Base-by-base conservation (phyloP, 1,140 invertebrate genomes). In the Pristionchus pacificus region DNA sequence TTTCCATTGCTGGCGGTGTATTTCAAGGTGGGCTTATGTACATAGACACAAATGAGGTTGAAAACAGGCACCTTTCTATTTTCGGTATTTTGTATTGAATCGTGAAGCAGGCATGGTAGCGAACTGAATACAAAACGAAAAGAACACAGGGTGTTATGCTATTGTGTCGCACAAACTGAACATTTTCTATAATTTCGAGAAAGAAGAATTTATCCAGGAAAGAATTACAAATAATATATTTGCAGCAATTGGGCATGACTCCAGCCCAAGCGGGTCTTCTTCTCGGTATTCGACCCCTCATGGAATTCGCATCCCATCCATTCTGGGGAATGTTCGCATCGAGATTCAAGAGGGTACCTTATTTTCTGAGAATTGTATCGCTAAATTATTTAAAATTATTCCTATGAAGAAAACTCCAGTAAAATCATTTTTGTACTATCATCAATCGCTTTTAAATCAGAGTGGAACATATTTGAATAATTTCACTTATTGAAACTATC, bases 1-100 rank as follows among this genome's bases (percentile, higher is more conserved):
- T 98, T 98, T 83, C 96, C 96, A 0, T 86, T 98, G 30, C 93
- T 98, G 90, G 95, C 93, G 27, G 92, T 98, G 27, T 98, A 97
- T 85, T 98, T 98, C 87, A 98, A 90, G 78, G 93, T 97, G 86
- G n/a, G n/a, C n/a, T n/a, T n/a, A n/a, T n/a, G n/a, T n/a, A n/a
- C n/a, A 91, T 97, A 89, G 95, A 93, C 6, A 95, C 98, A 93
- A 96, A 95, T 85, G 91, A 94, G 0, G 90, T 90, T 2, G n/a
- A n/a, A n/a, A n/a, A n/a, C n/a, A n/a, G n/a, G n/a, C n/a, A n/a
- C n/a, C n/a, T n/a, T n/a, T n/a, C n/a, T n/a, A n/a, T n/a, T n/a
- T n/a, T n/a, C n/a, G n/a, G n/a, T n/a, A n/a, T n/a, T n/a, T n/a
- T n/a, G n/a, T n/a, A n/a, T n/a, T n/a, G n/a, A n/a, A n/a, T n/a